A percentile compares a stretch with the other conserved stretches of the same genome.
These are phyloP conservation scores for Anarrhichthys ocellatus DNA, from an alignment of 2,113 vertebrate species.

Conservation along the genomic window DNA sequence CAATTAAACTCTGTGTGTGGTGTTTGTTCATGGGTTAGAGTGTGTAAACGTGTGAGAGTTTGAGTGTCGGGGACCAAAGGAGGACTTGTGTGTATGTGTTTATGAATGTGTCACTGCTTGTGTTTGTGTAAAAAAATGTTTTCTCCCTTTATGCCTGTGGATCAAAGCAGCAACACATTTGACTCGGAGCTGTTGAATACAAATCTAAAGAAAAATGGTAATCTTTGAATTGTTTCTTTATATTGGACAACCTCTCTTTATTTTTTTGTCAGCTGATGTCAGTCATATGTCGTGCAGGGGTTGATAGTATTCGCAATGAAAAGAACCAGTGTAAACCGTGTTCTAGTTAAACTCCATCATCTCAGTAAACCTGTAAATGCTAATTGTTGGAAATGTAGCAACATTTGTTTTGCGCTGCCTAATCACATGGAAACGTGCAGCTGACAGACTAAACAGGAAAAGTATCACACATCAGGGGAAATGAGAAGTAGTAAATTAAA, in stretches of 20 bases:
- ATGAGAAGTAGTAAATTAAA: background rate
- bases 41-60: constrained; percentile 19
- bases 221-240: background rate
- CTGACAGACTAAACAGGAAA: background rate
- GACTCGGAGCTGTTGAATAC: constrained; percentile 1
- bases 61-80: constrained; percentile 13
- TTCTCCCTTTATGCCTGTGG: constrained; percentile 33
- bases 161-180: constrained; percentile 45
- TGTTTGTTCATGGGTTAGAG: constrained; percentile 50
- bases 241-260: background rate
- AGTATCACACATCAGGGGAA: background rate
- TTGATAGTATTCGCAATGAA: background rate
- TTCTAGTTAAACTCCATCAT: background rate
- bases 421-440: background rate
- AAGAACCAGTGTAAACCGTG: background rate
- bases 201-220: constrained; percentile 1
- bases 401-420: background rate
- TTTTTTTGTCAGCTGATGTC: background rate
- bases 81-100: background rate
- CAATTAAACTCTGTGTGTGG: constrained; percentile 72
- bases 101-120: constrained; percentile 1
- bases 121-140: constrained; percentile 24
- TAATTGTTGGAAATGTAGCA: background rate
- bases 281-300: background rate
- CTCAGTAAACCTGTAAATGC: background rate